Base-by-base conservation (phyloP, 2,797 vertebrate species). In the Champsocephalus gunnari region DNA sequence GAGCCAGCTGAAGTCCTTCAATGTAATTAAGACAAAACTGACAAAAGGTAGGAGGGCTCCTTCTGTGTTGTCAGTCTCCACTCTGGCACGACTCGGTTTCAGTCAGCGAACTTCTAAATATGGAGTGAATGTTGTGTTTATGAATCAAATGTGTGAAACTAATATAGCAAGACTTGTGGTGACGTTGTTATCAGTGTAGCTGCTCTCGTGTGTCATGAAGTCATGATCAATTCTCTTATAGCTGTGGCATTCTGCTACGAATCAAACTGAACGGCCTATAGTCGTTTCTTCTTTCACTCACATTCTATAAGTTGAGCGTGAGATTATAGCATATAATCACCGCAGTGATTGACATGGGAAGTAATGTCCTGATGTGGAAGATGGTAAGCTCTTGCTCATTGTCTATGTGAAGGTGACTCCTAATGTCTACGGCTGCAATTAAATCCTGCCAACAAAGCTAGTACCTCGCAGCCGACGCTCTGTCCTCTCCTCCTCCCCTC, bases 321-420 rank as follows among this genome's bases (percentile, higher is more conserved):
- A 75, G 84, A 87, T 87, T 83, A 85, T 72, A 75, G 63, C 53
- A 32, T 88, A 77, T 86, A 86, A 90, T 90, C 53, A 73, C 71
- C 43, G 11, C 65, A 50, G 71, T 78, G 74, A 84, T 87, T 84
- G 79, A 80, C 74, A 60, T 68, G 72, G 67, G 56, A 24, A 79
- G 55, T 58, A 86, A 76, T 85, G 65, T 72, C 75, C 68, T 71
- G 80, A 86, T 87, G 87, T 75, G 60, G 60, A 71, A 43, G 77
- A 77, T 45, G 47, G 79, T 82, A 84, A 91, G 84, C 86, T 83
- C 71, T 67, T 44, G 59, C 80, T 86, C 79, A 75, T 90, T 89
- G 90, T 89, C 71, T 82, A 49, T 57, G 53, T 91, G 80, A 89
- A 92, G 88, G 89, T 87, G 88, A 89, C 88, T 86, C 68, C 34